These are phyloP conservation scores for Exaiptasia diaphana DNA, from an alignment of 64 coral and sea anemone genomes.

Conservation along the genomic window DNA sequence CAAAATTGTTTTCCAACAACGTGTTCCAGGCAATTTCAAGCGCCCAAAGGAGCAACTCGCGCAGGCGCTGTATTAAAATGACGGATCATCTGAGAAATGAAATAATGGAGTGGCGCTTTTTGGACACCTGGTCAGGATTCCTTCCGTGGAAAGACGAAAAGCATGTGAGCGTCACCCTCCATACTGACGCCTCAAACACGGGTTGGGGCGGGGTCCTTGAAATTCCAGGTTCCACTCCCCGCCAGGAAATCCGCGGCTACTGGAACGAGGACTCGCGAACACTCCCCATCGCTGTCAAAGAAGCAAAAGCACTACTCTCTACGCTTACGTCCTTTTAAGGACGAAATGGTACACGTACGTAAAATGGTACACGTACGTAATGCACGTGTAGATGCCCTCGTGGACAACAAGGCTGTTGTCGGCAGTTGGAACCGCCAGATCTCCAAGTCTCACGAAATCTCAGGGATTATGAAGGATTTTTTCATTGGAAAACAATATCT, in stretches of 20 bases:
- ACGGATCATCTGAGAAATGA: neutral
- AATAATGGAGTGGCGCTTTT: constrained; percentile 17
- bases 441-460: neutral
- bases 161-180: neutral
- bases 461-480: neutral
- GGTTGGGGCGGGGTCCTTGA: constrained; percentile 7
- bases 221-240: neutral
- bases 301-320: constrained; percentile 24
- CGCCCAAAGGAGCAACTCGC: neutral
- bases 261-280: neutral
- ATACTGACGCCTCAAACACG: neutral
- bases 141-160: constrained; percentile 31
- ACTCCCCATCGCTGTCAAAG: neutral
- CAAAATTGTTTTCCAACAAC: neutral
- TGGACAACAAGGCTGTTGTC: neutral
- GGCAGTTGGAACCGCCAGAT: constrained; percentile 5
- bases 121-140: constrained; percentile 18
- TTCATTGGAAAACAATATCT: no score
- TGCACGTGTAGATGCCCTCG: neutral
- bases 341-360: neutral
- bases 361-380: neutral
- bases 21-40: neutral
- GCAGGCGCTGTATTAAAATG: neutral
- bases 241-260: neutral
- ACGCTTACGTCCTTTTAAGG: neutral